Conservation (phyloP, 2,113 vertebrate species). For the Rhombomys opimus region DNA sequence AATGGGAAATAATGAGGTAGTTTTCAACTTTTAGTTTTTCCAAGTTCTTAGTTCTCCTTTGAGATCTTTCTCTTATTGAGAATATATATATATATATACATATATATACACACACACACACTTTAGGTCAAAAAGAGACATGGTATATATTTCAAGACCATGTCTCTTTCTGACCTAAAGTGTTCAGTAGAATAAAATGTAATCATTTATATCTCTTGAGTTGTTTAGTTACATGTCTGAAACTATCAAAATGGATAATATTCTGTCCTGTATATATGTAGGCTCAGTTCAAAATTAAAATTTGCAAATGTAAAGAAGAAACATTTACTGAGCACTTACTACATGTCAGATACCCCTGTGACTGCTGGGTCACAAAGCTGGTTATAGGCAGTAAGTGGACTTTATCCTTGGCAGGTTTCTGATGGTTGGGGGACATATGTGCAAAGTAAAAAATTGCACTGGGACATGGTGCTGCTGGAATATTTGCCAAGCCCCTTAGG, state of each 20-base stretch:
- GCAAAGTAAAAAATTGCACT: background rate
- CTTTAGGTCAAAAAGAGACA: too few species aligned
- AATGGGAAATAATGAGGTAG: background rate
- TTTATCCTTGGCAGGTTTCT: background rate
- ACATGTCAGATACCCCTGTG: too few species aligned
- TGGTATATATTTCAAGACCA: too few species aligned
- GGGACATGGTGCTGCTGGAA: too few species aligned
- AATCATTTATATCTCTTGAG: background rate
- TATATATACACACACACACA: too few species aligned
- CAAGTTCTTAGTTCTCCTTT: background rate
- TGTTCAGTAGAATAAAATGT: background rate
- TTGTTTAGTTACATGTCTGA: background rate
- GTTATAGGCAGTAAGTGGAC: too few species aligned
- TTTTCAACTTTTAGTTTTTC: background rate
- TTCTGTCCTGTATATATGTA: background rate
- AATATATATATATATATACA: background rate
- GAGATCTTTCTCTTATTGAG: background rate
- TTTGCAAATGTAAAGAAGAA: background rate
- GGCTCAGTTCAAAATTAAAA: background rate
- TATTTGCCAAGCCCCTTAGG: background rate
- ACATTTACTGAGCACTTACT: background rate
- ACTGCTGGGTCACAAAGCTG: too few species aligned
- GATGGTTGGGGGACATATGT: too few species aligned
- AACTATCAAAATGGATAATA: background rate
- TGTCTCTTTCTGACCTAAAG: background rate